Evolutionary conservation across 2,113 vertebrate species (phyloP), one percentile per base, ranked within the genome.

Genomic region (Irena cyanogastra): DNA sequence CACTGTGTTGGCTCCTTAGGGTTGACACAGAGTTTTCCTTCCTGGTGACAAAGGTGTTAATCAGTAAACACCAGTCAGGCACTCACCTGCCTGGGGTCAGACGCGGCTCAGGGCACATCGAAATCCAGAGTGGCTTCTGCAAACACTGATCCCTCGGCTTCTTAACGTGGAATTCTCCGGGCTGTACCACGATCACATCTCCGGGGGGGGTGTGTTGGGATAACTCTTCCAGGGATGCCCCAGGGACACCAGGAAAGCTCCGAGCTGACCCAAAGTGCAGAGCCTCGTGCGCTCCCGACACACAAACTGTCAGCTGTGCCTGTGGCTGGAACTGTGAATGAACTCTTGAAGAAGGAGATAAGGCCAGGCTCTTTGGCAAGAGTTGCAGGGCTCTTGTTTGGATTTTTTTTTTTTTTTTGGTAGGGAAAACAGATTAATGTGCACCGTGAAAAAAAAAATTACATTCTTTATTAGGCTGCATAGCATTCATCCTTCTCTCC

Each of bases 81-180:
- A 90, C 97, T 98, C 95, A 98, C 98, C 97, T 97, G 95, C 87
- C 83, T 69, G 94, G 83, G 69, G 44, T 45, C 74, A 24, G 74
- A 44, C 50, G n/a, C 68, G 21, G 75, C 83, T 72, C 61, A 10
- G 86, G 87, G 61, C 97, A 96, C 97, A 50, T 14, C 63, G 33
- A 91, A 33, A 92, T 88, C 94, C 97, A 63, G 6, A 90, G 53
- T n/a, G 68, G 89, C 66, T 97, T 84, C 54, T n/a, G 92, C 92
- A 93, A 81, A 93, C 94, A 63, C 76, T 44, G 70, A 85, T 96
- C 93, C 83, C 86, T 90, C 41, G 0, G 72, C 82, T 97, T 92
- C 87, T 97, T 79, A 97, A 94, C 94, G 97, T 97, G 97, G 89
- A 97, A 95, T 94, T 96, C 96, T 96, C 59, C 4, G 95, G 97